Evolutionary conservation across 2,113 vertebrate genomes (phyloP), one percentile per base, ranked within the genome.

Genomic region (Mesitornis unicolor): DNA sequence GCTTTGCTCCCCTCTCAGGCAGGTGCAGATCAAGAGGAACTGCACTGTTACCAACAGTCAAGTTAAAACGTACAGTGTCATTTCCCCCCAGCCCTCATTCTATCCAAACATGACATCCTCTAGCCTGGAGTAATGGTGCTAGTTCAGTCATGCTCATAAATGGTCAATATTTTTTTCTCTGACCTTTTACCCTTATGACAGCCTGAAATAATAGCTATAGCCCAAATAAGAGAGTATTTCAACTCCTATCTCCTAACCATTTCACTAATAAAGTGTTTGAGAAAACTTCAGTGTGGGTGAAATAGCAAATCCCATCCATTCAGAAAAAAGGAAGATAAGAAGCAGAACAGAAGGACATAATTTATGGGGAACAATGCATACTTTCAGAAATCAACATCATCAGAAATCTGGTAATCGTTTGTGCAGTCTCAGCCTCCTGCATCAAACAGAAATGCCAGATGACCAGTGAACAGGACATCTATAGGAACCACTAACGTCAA

Each of bases 81-180:
- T 61, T 60, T 68, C 16, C n/a, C 9, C 33, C 36, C 14, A 25
- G 28, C 8, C 18, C 21, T 60, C 53, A 45, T 25, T 76, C 40
- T 53, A 24, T 26, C 28, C 76, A 76, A 83, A 86, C 11, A 5
- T 19, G 70, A 61, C 42, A 86, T 90, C 90, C 92, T 91, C 84
- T 77, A 90, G 60, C 40, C 64, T 90, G 68, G 79, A 96, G 68
- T 54, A 73, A 68, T 8, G 33, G 7, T 64, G 60, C 33, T 74
- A 15, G 42, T 43, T 88, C 29, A 78, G 47, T 86, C 88, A 90
- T 68, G 88, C 90, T 95, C 93, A 88, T 86, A 86, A 64, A 56
- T 13, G 40, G 79, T 38, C n/a, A 60, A 54, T 35, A 78, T 56
- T 70, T 77, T 24, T 75, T 45, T 68, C 25, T 38, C 18, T 80